Evolutionary conservation across 1,140 invertebrate species (phyloP).

Genomic region (Drosophila teissieri): DNA sequence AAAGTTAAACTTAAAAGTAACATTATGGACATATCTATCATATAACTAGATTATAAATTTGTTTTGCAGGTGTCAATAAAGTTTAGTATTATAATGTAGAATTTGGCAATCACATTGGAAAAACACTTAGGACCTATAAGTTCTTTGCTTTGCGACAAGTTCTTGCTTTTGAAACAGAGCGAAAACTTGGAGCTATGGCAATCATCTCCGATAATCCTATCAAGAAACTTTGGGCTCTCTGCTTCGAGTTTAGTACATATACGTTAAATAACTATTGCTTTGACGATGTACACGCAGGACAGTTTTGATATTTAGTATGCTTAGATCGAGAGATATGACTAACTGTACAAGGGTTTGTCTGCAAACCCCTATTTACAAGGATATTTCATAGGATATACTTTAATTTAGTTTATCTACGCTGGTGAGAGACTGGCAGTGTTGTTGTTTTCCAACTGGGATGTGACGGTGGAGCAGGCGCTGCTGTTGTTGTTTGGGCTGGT

Average conservation of each 20-base stretch:
- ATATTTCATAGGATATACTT: not conserved
- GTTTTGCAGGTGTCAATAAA: conserved; percentile 24
- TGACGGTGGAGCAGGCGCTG: conserved; percentile 71
- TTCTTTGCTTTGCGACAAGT: conserved; percentile 70
- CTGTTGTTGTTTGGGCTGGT: conserved; percentile 79
- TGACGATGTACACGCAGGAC: conserved; percentile 77
- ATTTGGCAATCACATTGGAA: conserved; percentile 83
- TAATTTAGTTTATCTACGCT: conserved; percentile 47
- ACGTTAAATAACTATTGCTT: conserved; percentile 71
- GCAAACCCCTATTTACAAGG: conserved; percentile 44
- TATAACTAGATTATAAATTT: conserved; percentile 64
- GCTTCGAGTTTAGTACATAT: conserved; percentile 8
- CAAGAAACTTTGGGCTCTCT: conserved; percentile 37
- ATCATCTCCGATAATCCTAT: conserved; percentile 11
- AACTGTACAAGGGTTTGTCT: conserved; percentile 56
- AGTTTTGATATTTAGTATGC: conserved; percentile 40
- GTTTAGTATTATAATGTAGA: conserved; percentile 67
- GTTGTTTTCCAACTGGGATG: conserved; percentile 69
- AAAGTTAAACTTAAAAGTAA: conserved; percentile 54
- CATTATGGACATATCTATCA: conserved; percentile 16
- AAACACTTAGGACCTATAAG: conserved; percentile 80
- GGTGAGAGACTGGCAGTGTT: conserved; percentile 57
- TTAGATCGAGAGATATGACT: conserved; percentile 49
- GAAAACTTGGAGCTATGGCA: conserved; percentile 50
- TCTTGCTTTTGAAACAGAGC: conserved; percentile 48